Percentiles rank a stretch among this genome's conserved stretches.
These are phyloP conservation scores for Folsomia candida DNA, from an alignment of 2,888 invertebrate species.

Conservation along the genomic window DNA sequence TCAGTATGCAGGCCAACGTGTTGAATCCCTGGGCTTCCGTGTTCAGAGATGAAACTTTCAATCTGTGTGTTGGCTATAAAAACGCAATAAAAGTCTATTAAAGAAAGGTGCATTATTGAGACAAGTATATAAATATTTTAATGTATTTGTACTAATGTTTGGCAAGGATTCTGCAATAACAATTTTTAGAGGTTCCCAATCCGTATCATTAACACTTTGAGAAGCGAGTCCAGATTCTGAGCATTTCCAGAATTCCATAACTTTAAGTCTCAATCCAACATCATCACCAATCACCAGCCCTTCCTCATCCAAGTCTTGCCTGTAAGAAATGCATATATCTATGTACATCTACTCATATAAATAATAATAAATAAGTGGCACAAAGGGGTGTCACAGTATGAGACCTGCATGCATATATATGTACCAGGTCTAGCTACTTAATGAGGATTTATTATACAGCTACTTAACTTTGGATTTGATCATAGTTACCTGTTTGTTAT, in stretches of 20 bases:
- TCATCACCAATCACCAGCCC: slow-evolving; percentile 55
- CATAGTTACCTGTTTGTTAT: slow-evolving; percentile 52
- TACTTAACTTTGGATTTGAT: background rate
- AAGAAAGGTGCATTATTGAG: slow-evolving; percentile 7
- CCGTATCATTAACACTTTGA: slow-evolving; percentile 18
- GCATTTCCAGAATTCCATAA: slow-evolving; percentile 57
- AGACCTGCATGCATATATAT: background rate
- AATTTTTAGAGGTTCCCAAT: slow-evolving; percentile 52
- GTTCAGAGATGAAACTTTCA: slow-evolving; percentile 55
- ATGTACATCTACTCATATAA: background rate
- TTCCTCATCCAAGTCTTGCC: slow-evolving; percentile 53
- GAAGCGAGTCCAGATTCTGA: slow-evolving; percentile 52
- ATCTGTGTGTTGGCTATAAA: slow-evolving; percentile 56
- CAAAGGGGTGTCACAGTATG: background rate
- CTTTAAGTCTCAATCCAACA: slow-evolving; percentile 55
- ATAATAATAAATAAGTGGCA: background rate
- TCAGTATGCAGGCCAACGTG: slow-evolving; percentile 56
- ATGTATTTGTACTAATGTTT: slow-evolving; percentile 51
- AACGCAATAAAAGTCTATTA: slow-evolving; percentile 50
- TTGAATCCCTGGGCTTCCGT: slow-evolving; percentile 56
- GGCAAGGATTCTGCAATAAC: slow-evolving; percentile 56
- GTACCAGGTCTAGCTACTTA: background rate
- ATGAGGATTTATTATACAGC: background rate
- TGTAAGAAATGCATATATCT: slow-evolving; percentile 47
- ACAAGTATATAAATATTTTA: slow-evolving; percentile 4